Percentiles rank a stretch among this genome's conserved stretches.
Evolutionary conservation across 1,140 invertebrate species (phyloP).

Genomic region (Metaphire vulgaris): DNA sequence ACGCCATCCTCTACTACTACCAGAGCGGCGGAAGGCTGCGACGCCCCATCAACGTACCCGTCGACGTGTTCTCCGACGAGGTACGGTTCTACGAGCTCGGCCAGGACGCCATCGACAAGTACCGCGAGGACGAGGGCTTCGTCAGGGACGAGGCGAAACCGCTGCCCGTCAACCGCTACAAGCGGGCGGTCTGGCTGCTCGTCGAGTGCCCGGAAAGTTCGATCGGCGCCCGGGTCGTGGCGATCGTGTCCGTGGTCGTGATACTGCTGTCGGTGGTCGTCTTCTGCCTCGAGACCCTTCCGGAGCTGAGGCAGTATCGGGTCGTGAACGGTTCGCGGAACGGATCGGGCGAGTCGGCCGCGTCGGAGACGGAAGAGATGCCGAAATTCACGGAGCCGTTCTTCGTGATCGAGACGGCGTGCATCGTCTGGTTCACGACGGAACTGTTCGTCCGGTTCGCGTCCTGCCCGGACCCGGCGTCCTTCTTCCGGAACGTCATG

Average conservation of each 20-base stretch:
- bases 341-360: too few relatives aligned
- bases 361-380: too few relatives aligned
- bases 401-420: slow-evolving; percentile 12
- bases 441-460: slow-evolving; percentile 43
- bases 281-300: slow-evolving; percentile 98
- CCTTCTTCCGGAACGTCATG: slow-evolving; percentile 70
- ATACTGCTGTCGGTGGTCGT: slow-evolving; percentile 96
- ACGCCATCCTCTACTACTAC: too few relatives aligned
- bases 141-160: slow-evolving; percentile 50
- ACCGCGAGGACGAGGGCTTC: slow-evolving; percentile 31
- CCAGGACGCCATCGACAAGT: slow-evolving; percentile 36
- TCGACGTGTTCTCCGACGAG: slow-evolving; percentile 55
- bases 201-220: slow-evolving; percentile 99
- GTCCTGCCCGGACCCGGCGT: slow-evolving; percentile 46
- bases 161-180: slow-evolving; percentile 71
- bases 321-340: background rate
- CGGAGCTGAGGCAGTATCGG: slow-evolving; percentile 44
- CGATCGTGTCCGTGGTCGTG: slow-evolving; percentile 98
- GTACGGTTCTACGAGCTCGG: slow-evolving; percentile 49
- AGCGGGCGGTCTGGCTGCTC: slow-evolving; percentile 74
- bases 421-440: slow-evolving; percentile 49
- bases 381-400: slow-evolving; percentile 1
- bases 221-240: slow-evolving; percentile 93
- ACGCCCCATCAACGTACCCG: too few relatives aligned
- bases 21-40: too few relatives aligned